Base-by-base conservation (phyloP, 2,888 invertebrate species). In the Blastobasis adustella region DNA sequence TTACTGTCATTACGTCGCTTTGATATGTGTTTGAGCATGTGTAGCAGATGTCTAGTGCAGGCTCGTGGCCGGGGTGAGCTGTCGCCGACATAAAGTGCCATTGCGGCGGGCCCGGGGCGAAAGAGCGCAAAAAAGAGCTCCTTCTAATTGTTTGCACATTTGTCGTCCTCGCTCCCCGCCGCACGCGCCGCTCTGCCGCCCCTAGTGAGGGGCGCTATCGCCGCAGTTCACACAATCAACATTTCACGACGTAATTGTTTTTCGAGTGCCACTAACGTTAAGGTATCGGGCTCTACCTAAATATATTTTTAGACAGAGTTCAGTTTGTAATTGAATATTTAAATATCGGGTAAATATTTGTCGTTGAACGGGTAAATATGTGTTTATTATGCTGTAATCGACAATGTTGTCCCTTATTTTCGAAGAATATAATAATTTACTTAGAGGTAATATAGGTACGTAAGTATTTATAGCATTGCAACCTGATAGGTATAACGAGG, bases 81-180 rank as follows among this genome's bases (percentile, higher is more conserved):
- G 80, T 72, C 71, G 76, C 73, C 78, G 79, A 78, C 82, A 73
- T 76, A 67, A 71, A 85, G 84, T 79, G 79, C 76, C 67, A 78
- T 85, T 84, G 81, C 83, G 72, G 64, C 60, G 66, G 63, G 71
- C 73, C 74, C 65, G 61, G 10, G 44, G 38, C 43, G 45, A 61
- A 56, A 54, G 58, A 67, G 69, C 68, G 69, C 73, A 79, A 82
- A 82, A 80, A 83, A 81, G 74, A 73, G 73, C 77, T 76, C 78
- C 67, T 75, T 73, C 78, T 84, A 84, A 86, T 87, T 87, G 87
- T 87, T 87, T 86, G 87, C 84, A 81, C 87, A 84, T 86, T 87
- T 86, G 66, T 67, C 73, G 70, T 67, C 71, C 77, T 61, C 53
- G 58, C 69, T 63, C 65, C 42, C 42, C 42, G 42, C 63, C 68